Percentiles rank a stretch among this genome's conserved stretches.
Evolutionary conservation across 2,113 vertebrate genomes (phyloP).

Genomic region (Anser cygnoides): DNA sequence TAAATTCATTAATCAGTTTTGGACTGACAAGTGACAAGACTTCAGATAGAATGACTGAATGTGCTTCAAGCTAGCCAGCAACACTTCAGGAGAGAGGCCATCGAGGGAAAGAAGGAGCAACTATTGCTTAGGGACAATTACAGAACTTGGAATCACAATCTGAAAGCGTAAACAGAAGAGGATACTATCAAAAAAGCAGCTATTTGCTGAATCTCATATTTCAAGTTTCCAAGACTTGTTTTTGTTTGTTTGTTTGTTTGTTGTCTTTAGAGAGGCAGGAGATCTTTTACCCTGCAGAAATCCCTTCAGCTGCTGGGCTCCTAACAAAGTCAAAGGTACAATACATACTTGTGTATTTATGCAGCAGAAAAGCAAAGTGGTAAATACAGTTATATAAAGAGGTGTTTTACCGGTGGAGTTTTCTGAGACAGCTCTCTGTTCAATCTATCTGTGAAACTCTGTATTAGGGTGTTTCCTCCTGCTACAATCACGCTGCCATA

Average conservation of each 20-base stretch:
- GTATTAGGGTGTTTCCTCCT: slow-evolving; percentile 96
- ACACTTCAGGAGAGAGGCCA: neutral
- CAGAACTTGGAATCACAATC: neutral
- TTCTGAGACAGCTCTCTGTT: slow-evolving; percentile 98
- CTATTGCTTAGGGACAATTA: neutral
- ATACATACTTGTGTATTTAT: neutral
- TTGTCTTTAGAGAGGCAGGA: neutral
- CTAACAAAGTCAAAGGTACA: neutral
- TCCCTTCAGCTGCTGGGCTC: neutral
- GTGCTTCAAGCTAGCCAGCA: neutral
- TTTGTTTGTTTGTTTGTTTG: neutral
- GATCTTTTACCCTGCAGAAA: neutral
- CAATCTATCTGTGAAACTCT: slow-evolving; percentile 96
- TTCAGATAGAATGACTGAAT: neutral
- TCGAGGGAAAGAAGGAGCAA: neutral
- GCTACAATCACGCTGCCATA: slow-evolving; percentile 98
- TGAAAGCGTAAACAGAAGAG: neutral
- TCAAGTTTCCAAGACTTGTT: neutral
- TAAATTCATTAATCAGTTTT: neutral
- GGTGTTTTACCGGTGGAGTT: slow-evolving; percentile 89
- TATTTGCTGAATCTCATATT: neutral
- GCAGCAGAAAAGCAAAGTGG: neutral
- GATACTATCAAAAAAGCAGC: neutral
- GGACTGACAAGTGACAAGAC: neutral
- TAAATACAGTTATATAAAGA: neutral